These are phyloP conservation scores for Tenthredo livida DNA, from an alignment of 2,888 invertebrate species.

Conservation along the genomic window DNA sequence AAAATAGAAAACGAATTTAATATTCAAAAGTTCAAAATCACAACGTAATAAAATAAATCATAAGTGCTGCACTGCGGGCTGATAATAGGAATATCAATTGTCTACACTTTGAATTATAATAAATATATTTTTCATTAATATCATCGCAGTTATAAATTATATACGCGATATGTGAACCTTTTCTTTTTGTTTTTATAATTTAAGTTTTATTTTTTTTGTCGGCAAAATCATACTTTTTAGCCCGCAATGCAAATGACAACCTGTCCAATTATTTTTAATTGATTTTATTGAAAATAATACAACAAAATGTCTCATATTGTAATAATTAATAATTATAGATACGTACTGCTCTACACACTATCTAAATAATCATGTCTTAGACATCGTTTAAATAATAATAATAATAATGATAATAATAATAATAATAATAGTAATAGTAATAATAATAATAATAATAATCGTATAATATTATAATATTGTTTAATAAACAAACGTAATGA, in stretches of 20 bases:
- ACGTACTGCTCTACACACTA: conserved; percentile 65
- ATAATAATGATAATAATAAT: conserved; percentile 69
- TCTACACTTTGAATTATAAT: background rate
- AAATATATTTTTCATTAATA: background rate
- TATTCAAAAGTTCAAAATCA: conserved; percentile 12
- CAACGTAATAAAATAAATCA: background rate
- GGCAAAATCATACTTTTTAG: background rate
- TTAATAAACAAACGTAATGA: conserved; percentile 77
- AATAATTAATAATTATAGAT: conserved; percentile 61
- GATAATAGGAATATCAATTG: background rate
- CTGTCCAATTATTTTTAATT: conserved; percentile 73
- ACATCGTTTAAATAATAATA: conserved; percentile 75
- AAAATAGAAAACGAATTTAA: background rate
- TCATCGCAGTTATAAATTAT: background rate
- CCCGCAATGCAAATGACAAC: conserved; percentile 58
- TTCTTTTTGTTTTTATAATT: background rate
- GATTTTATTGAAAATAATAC: conserved; percentile 79
- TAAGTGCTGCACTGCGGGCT: background rate
- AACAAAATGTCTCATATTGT: conserved; percentile 77
- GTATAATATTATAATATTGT: conserved; percentile 76
- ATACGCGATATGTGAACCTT: background rate
- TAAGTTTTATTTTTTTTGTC: background rate
- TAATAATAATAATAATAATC: conserved; percentile 69
- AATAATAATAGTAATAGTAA: conserved; percentile 69
- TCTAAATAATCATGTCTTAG: conserved; percentile 75